Evolutionary conservation across 2,797 vertebrate genomes (phyloP), one percentile per base, ranked within the genome.

Genomic region (Tapirus indicus): DNA sequence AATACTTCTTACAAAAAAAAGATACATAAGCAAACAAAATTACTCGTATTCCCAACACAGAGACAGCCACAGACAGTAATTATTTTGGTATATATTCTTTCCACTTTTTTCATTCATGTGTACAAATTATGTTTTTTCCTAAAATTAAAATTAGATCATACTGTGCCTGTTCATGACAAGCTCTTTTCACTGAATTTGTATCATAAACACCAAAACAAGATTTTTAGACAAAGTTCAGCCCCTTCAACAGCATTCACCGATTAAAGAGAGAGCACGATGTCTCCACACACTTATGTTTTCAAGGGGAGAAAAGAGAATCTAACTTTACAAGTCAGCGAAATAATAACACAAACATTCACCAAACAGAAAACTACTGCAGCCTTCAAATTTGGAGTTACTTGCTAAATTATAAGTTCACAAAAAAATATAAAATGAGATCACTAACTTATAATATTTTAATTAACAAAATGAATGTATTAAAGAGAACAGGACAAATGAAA

Each of bases 281-380:
- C 54, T 58, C 49, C 47, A 84, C 11, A 5, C 29, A 62, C 32
- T 69, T 87, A 68, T 6, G 25, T 96, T 90, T 95, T 91, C 93
- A 96, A 80, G 49, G 29, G 20, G 2, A 79, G 32, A 87, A 86
- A 87, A 56, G 25, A 62, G 11, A 95, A 64, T 32, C 71, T 62
- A 92, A 92, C 38, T 88, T 97, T 90, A 29, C 86, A 60, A 85
- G 38, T 77, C 77, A 84, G 25, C 7, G n/a, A 91, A 95, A 92
- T 47, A 64, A 94, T 94, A 79, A 95, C 32, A 92, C 29, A 75
- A 64, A 90, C 4, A 77, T 20, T 0, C 17, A 44, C 12, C 20
- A 54, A 27, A 71, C 49, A 80, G 80, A 83, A 60, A 93, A 80
- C 47, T 68, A 75, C 66, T 62, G 7, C 25, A 62, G 32, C 21